Percentiles rank a stretch among this genome's conserved stretches.
These are phyloP conservation scores for Avahi laniger DNA, from an alignment of 2,797 vertebrate genomes.

Conservation along the genomic window DNA sequence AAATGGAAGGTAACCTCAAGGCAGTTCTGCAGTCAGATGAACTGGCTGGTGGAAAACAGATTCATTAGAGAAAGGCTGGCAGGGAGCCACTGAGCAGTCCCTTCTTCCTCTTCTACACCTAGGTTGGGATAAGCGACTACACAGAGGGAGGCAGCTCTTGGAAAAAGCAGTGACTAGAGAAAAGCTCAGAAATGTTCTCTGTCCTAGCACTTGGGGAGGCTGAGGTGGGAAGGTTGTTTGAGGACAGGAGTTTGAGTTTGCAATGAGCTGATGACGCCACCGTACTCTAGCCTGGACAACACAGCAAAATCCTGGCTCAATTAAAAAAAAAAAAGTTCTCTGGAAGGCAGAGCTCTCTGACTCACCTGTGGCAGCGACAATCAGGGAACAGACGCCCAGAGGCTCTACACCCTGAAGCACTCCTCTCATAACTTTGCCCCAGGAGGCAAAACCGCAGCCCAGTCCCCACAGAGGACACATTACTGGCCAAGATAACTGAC, in stretches of 20 bases:
- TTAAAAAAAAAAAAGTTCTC: background rate
- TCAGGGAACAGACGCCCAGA: background rate
- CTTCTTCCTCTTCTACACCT: background rate
- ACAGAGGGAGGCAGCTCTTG: background rate
- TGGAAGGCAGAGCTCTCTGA: background rate
- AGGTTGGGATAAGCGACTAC: background rate
- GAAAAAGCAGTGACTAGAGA: background rate
- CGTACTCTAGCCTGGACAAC: background rate
- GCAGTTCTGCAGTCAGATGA: background rate
- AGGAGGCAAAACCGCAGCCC: background rate
- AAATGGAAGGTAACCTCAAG: background rate
- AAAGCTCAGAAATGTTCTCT: background rate
- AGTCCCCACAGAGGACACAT: background rate
- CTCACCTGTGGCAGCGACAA: background rate
- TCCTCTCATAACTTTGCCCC: background rate
- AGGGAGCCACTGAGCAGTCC: background rate
- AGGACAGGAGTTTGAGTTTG: background rate
- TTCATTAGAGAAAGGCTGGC: background rate
- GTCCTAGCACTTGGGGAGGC: background rate
- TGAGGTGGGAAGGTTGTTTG: background rate
- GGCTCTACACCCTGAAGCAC: background rate
- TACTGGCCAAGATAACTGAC: background rate
- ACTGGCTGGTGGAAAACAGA: background rate
- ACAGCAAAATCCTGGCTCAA: background rate
- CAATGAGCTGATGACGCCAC: background rate